Evolutionary conservation across 2,113 vertebrate genomes (phyloP).

Genomic region (Miniopterus natalensis): DNA sequence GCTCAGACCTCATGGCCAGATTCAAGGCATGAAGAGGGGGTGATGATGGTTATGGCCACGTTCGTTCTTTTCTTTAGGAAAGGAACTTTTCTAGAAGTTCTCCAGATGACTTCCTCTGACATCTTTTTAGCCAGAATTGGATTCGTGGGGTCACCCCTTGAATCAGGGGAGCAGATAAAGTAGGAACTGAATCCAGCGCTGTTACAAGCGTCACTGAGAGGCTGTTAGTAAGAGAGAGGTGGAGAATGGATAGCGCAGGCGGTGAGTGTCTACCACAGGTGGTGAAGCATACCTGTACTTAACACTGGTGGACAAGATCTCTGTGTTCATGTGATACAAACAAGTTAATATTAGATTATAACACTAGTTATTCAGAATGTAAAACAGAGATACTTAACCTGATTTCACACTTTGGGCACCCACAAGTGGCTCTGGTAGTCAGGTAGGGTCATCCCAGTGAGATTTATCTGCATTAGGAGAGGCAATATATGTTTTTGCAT

Average conservation of each 20-base stretch:
- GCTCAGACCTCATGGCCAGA: neutral
- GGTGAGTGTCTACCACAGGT: neutral
- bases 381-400: neutral
- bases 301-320: neutral
- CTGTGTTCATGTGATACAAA: neutral
- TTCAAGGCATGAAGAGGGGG: neutral
- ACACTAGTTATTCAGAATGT: neutral
- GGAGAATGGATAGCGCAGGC: neutral
- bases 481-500: neutral
- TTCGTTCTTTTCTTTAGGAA: neutral
- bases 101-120: neutral
- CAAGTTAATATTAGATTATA: neutral
- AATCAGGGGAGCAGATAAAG: neutral
- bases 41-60: neutral
- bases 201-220: neutral
- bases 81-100: neutral
- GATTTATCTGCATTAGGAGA: neutral
- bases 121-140: neutral
- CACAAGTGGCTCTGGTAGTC: neutral
- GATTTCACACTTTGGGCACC: neutral
- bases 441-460: neutral
- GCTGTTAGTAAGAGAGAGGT: neutral
- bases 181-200: neutral
- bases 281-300: neutral
- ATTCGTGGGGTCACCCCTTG: neutral